A percentile compares a stretch with the other conserved stretches of the same genome.
phyloP scores from a whole-genome alignment of 2,113 vertebrate genomes.

The Clupea harengus region DNA sequence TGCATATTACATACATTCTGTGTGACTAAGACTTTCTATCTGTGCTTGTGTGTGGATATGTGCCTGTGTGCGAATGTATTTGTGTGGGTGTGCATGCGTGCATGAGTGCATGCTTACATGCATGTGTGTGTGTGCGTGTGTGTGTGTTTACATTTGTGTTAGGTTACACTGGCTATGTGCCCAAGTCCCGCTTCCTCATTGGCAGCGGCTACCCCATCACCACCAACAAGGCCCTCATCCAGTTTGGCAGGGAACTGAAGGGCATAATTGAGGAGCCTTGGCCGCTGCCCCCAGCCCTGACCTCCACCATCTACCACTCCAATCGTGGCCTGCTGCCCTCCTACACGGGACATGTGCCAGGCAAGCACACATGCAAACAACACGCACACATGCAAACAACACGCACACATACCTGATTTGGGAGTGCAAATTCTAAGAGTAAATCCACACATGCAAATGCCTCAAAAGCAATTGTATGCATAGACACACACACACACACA shows the following conservation, averaged over 20 bases:
- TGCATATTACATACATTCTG: neutral
- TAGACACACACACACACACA: neutral
- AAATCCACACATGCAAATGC: neutral
- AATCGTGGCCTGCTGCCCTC: conserved; percentile 67
- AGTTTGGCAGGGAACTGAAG: conserved; percentile 62
- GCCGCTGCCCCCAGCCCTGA: conserved; percentile 9
- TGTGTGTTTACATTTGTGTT: neutral
- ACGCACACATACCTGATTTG: neutral
- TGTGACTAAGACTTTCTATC: neutral
- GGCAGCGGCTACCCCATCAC: conserved; percentile 66
- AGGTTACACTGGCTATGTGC: conserved; percentile 75
- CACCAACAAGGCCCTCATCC: conserved; percentile 65
- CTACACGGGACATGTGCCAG: conserved; percentile 78
- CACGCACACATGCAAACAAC: neutral
- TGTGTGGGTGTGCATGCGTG: neutral
- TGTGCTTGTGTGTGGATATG: neutral
- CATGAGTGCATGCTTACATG: neutral
- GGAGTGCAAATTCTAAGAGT: neutral
- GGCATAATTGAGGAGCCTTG: neutral
- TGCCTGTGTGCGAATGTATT: neutral
- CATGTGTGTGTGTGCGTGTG: neutral
- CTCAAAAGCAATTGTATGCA: neutral
- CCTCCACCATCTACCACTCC: conserved; percentile 56
- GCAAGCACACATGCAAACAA: conserved; percentile 52
- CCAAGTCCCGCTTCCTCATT: conserved; percentile 62